Evolutionary conservation across 2,888 invertebrate species (phyloP), one percentile per base, ranked within the genome.

Genomic region (Acronicta leporina): DNA sequence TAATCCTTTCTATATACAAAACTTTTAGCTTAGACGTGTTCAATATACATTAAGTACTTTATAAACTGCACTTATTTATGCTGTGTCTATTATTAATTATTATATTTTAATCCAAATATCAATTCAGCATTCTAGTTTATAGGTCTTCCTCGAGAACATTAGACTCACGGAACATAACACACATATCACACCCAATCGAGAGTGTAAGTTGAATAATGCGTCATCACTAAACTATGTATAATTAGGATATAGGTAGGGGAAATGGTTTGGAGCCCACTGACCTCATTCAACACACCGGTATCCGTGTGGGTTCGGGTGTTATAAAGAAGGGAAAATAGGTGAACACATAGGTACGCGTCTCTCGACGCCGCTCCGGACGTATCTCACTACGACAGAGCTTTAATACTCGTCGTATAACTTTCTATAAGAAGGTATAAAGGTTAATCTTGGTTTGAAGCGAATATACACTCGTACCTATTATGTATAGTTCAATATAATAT

Each of bases 201-300:
- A 38, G 61, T 42, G 42, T 55, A 35, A 41, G 53, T 61, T 52
- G 55, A 73, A 60, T 57, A 42, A 53, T 60, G 42, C 43, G 62
- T 35, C 50, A 56, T 60, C 63, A 55, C 63, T 73, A 59, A 70
- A 73, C 56, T 55, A 63, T 70, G 51, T 62, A 67, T 73, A 73
- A 75, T 73, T 71, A 71, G 65, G 55, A 66, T 66, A 71, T 52
- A 57, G 63, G 61, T 67, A 55, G 58, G 59, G 58, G 57, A 47
- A 54, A 40, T 53, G 62, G 47, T 44, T 54, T 47, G 58, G 52
- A 61, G 50, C 62, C 68, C 57, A 43, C 58, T 78, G 77, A 77
- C 77, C 79, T 78, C 69, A 60, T 71, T 77, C 61, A 27, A 67
- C 46, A 58, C 56, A 62, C 62, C 47, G 52, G 63, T 64, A 50